phyloP scores from a whole-genome alignment of 1,140 invertebrate species.

The Nymphalis io region DNA sequence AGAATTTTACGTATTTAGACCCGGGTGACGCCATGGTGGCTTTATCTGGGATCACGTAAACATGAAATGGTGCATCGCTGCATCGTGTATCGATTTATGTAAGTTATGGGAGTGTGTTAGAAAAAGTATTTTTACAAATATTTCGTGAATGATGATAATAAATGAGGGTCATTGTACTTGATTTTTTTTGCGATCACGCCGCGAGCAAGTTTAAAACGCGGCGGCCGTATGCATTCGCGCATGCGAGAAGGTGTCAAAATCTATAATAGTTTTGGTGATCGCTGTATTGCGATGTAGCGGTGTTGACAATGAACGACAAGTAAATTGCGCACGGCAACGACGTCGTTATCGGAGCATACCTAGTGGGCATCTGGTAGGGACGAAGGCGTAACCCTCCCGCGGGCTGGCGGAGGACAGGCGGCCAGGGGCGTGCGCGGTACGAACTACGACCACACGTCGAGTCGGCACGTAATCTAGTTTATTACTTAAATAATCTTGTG shows the following conservation, averaged over 20 bases:
- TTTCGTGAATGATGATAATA: conserved; percentile 51
- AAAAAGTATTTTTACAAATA: conserved; percentile 45
- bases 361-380: conserved; percentile 68
- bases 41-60: conserved; percentile 82
- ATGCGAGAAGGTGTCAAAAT: conserved; percentile 80
- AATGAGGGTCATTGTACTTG: conserved; percentile 67
- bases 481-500: conserved; percentile 66
- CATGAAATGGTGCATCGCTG: conserved; percentile 81
- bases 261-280: conserved; percentile 77
- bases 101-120: conserved; percentile 55
- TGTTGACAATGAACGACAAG: conserved; percentile 55
- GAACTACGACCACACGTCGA: conserved; percentile 71
- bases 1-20: conserved; percentile 78
- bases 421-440: conserved; percentile 68
- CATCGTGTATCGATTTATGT: conserved; percentile 78
- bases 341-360: conserved; percentile 58
- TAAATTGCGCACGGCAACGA: conserved; percentile 54
- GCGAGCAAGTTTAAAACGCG: conserved; percentile 78
- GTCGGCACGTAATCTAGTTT: conserved; percentile 67
- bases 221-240: conserved; percentile 79
- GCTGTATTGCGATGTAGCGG: conserved; percentile 57
- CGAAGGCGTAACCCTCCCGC: conserved; percentile 74
- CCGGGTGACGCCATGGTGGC: conserved; percentile 81
- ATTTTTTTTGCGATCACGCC: conserved; percentile 71
- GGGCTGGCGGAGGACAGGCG: conserved; percentile 60